Evolutionary conservation across 2,113 vertebrate species (phyloP).

Genomic region (Heteronetta atricapilla): DNA sequence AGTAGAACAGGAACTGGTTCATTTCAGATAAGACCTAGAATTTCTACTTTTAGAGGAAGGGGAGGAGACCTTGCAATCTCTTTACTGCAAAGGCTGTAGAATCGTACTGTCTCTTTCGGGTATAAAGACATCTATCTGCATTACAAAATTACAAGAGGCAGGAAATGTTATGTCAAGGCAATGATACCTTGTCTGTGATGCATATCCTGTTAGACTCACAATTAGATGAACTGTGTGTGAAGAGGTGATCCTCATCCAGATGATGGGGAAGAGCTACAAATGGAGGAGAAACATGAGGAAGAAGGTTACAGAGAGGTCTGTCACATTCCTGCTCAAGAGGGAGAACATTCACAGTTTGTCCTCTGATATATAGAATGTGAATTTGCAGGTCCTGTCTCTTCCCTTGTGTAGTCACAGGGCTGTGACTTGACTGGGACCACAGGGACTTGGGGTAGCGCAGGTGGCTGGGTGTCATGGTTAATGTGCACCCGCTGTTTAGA

Average conservation of each 20-base stretch:
- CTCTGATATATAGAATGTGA: not conserved
- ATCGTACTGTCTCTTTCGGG: not conserved
- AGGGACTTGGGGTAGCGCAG: not conserved
- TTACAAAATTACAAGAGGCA: not conserved
- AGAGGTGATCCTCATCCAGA: not conserved
- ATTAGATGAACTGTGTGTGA: not conserved
- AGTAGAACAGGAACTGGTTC: not conserved
- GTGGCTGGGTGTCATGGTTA: not conserved
- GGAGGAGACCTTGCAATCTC: not conserved
- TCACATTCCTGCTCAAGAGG: not conserved
- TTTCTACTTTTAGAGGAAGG: not conserved
- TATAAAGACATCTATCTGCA: not conserved
- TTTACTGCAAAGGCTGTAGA: not conserved
- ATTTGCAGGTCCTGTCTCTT: not conserved
- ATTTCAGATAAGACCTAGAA: fast-evolving
- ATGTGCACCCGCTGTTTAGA: not conserved
- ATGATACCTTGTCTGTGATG: fast-evolving
- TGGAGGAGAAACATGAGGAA: not conserved
- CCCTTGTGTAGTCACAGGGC: not conserved
- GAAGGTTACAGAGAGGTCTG: not conserved
- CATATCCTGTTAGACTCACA: not conserved
- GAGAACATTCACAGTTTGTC: not conserved
- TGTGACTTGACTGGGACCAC: not conserved
- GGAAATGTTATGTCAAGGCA: not conserved
- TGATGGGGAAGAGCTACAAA: not conserved